Conservation (phyloP, 2,113 vertebrate species). For the Campylorhamphus procurvoides region DNA sequence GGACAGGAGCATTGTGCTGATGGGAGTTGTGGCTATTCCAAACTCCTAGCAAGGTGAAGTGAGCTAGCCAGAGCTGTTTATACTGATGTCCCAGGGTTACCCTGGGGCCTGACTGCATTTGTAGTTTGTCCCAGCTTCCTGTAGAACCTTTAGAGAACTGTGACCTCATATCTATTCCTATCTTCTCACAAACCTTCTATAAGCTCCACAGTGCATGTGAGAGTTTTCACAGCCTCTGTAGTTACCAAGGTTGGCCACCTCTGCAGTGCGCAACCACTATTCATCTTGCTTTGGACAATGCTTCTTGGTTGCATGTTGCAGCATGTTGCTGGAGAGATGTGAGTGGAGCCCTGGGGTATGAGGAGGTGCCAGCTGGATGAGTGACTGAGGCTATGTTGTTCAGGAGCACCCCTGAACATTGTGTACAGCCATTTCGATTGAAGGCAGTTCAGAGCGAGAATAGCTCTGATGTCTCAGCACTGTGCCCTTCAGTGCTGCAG, state of each 20-base stretch:
- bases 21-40: neutral
- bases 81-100: neutral
- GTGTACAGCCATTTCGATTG: neutral
- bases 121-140: neutral
- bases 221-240: neutral
- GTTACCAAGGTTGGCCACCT: neutral
- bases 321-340: neutral
- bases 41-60: neutral
- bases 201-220: neutral
- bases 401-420: neutral
- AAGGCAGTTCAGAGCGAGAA: neutral
- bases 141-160: neutral
- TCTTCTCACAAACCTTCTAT: neutral
- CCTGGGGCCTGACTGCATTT: neutral
- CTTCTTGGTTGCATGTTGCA: neutral
- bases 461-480: neutral
- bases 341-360: neutral
- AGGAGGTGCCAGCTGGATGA: neutral
- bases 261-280: neutral
- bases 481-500: neutral
- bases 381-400: neutral
- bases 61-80: neutral
- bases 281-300: neutral
- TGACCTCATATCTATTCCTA: neutral
- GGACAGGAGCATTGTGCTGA: neutral